Conservation (phyloP, 2,888 invertebrate species). For the Herminia tarsipennalis region DNA sequence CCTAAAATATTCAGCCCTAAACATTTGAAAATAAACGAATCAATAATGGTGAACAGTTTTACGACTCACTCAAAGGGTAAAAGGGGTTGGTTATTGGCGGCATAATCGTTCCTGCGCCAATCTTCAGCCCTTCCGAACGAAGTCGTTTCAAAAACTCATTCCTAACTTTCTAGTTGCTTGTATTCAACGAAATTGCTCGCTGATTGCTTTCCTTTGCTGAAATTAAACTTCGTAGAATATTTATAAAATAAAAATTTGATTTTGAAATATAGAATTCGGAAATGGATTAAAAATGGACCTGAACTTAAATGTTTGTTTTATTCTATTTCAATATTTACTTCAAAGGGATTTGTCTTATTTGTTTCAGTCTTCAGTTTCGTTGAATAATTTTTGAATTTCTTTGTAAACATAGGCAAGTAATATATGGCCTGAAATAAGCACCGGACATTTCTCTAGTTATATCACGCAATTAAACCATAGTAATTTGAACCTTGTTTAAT, state of each 20-base stretch:
- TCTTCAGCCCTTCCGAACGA: constrained; percentile 36
- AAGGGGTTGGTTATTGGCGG: constrained; percentile 39
- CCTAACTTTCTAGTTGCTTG: constrained; percentile 34
- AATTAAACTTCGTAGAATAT: constrained; percentile 20
- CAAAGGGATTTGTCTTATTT: no score
- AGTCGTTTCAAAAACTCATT: constrained; percentile 34
- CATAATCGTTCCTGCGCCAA: constrained; percentile 37
- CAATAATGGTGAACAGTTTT: constrained; percentile 40
- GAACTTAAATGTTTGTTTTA: neutral
- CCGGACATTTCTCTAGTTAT: no score
- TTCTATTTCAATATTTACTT: neutral
- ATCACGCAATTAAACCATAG: no score
- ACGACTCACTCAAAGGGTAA: constrained; percentile 36
- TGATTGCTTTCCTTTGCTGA: constrained; percentile 40
- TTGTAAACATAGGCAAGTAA: no score
- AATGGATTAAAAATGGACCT: constrained; percentile 2
- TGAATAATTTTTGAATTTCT: no score
- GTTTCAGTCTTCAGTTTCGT: no score
- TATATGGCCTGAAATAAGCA: no score
- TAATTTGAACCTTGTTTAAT: no score
- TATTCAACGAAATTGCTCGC: constrained; percentile 37
- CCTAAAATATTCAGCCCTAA: constrained; percentile 22
- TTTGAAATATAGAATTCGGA: no score
- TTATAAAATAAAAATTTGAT: constrained; percentile 15
- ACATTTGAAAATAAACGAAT: constrained; percentile 42